phyloP scores from a whole-genome alignment of 2,797 vertebrate species.

The Catharus ustulatus region DNA sequence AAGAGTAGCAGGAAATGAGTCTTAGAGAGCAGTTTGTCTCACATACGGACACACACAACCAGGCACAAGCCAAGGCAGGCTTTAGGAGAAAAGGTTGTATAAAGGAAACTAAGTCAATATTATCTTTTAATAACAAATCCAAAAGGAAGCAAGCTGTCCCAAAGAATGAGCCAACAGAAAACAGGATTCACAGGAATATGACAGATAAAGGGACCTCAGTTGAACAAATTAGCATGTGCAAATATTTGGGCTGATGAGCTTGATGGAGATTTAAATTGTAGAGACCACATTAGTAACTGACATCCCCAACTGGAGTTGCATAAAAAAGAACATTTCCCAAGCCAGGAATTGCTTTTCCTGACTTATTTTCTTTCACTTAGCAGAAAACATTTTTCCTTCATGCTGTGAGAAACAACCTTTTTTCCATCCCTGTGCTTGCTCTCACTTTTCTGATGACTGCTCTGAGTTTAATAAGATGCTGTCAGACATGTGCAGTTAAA shows the following conservation, averaged over 20 bases:
- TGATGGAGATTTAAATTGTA: slow-evolving; percentile 53
- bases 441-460: slow-evolving; percentile 21
- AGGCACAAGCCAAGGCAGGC: not conserved
- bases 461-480: slow-evolving; percentile 48
- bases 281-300: not conserved
- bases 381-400: slow-evolving; percentile 16
- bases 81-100: slow-evolving; percentile 29
- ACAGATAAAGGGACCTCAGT: slow-evolving; percentile 44
- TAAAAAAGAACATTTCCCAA: not conserved
- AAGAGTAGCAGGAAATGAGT: slow-evolving; percentile 8
- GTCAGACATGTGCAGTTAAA: slow-evolving; percentile 42
- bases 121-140: slow-evolving; percentile 73
- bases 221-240: slow-evolving; percentile 70
- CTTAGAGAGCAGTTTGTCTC: not conserved
- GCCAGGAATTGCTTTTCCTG: not conserved
- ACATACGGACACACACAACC: not conserved
- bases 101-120: slow-evolving; percentile 69
- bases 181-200: slow-evolving; percentile 51
- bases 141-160: slow-evolving; percentile 65
- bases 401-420: not conserved
- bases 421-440: not conserved
- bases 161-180: slow-evolving; percentile 66
- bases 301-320: not conserved
- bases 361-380: slow-evolving; percentile 5
- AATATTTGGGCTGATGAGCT: slow-evolving; percentile 71